Percentiles rank a stretch among this genome's conserved stretches.
Evolutionary conservation across 2,113 vertebrate species (phyloP).

Genomic region (Bubalus kerabau): DNA sequence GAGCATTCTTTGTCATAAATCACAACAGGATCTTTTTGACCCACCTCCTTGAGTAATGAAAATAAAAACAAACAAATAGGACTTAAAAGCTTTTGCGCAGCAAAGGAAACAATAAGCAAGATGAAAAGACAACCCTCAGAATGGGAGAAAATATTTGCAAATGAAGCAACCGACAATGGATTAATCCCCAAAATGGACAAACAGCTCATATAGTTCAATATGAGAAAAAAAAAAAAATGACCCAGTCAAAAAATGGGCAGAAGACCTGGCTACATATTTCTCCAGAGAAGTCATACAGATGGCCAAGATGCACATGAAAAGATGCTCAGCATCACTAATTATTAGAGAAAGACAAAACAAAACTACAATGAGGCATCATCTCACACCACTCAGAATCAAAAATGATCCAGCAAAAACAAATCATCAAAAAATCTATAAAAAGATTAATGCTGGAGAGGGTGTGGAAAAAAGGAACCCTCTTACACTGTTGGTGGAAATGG

Average conservation of each 20-base stretch:
- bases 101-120: background rate
- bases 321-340: background rate
- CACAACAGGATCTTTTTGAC: background rate
- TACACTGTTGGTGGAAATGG: background rate
- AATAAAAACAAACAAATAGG: background rate
- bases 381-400: background rate
- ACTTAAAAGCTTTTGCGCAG: background rate
- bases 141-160: background rate
- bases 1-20: background rate
- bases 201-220: background rate
- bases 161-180: background rate
- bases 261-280: background rate
- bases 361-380: background rate
- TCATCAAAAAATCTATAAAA: background rate
- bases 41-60: background rate
- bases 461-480: background rate
- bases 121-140: background rate
- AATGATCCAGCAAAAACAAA: background rate
- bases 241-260: background rate
- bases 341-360: background rate
- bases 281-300: background rate
- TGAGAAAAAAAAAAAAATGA: background rate
- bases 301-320: background rate
- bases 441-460: background rate
- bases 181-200: background rate